Evolutionary conservation across 2,888 invertebrate species (phyloP), one percentile per base, ranked within the genome.

Genomic region (Myathropa florea): DNA sequence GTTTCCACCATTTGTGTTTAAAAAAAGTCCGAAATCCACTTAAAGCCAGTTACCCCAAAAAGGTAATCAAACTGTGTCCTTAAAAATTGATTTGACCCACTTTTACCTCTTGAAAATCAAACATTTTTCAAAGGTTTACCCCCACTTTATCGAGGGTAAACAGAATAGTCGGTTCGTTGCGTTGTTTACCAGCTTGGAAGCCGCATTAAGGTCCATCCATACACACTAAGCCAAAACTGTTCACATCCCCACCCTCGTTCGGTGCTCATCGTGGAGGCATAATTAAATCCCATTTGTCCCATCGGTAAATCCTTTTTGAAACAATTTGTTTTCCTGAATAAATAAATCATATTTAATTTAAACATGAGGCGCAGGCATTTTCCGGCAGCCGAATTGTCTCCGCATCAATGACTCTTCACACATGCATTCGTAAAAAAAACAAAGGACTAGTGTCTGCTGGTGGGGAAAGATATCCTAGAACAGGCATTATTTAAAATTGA

Each of bases 401-500:
- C 75, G 53, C 83, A 70, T 65, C 70, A 75, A 64, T 71, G 80
- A 77, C 53, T 71, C 59, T 60, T 30, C 39, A 33, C 33, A 4
- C 26, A 28, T 10, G 12, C 59, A 39, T 36, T 63, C 23, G 39
- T n/a, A 28, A 55, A 46, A 23, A 36, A 60, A 61, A 53, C 64
- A 79, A 68, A 81, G 80, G 75, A 80, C 75, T 75, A 70, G 65
- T 26, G 70, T 55, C 63, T 64, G 71, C 61, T 71, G 76, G 65
- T 65, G 28, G 53, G 61, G 57, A 57, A 61, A 65, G 80, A 71
- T 84, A 84, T 57, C 84, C 46, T 57, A 57, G 46, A 33, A 57
- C 72, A 78, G 33, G 57, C 78, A 78, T 76, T 82, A 70, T 63
- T 63, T 60, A 55, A 85, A 85, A 82, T 82, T 82, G 85, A 82